Conservation (phyloP, 2,797 vertebrate genomes). For the Oryzias sinensis region DNA sequence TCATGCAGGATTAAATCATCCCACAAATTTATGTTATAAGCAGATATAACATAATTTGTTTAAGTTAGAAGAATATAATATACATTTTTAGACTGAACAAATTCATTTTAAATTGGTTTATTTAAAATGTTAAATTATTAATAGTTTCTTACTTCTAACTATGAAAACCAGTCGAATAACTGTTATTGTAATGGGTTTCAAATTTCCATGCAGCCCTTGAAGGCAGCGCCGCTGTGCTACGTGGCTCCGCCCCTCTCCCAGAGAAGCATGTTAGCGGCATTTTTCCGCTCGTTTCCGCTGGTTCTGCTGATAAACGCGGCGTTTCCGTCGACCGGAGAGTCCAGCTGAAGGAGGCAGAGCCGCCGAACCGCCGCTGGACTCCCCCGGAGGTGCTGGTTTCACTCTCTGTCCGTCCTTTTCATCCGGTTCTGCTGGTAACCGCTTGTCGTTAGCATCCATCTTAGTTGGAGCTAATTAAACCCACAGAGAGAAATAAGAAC, state of each 20-base stretch:
- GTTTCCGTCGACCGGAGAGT: neutral
- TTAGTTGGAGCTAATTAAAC: conserved; percentile 59
- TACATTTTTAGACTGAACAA: too few relatives aligned
- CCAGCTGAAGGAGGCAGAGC: neutral
- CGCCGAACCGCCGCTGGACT: conserved; percentile 6
- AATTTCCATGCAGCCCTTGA: neutral
- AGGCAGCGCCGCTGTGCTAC: conserved; percentile 2
- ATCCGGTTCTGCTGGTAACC: conserved; percentile 44
- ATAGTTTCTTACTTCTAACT: too few relatives aligned
- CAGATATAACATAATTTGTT: too few relatives aligned
- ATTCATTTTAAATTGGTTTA: too few relatives aligned
- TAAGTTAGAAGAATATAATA: too few relatives aligned
- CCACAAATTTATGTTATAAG: too few relatives aligned
- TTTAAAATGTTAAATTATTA: too few relatives aligned
- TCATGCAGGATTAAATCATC: too few relatives aligned
- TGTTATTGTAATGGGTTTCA: too few relatives aligned
- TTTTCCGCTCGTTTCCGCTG: conserved; percentile 22
- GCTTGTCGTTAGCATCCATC: conserved; percentile 70
- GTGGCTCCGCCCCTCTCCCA: conserved; percentile 23
- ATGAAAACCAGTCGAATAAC: too few relatives aligned
- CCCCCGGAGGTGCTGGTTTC: conserved; percentile 37
- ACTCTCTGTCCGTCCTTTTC: conserved; percentile 19
- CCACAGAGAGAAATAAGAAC: conserved; percentile 31
- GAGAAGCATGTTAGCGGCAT: conserved; percentile 19
- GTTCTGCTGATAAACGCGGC: conserved; percentile 6